Percentiles rank a stretch among this genome's conserved stretches.
phyloP scores from a whole-genome alignment of 2,888 invertebrate species.

The Trissolcus brochymenae region DNA sequence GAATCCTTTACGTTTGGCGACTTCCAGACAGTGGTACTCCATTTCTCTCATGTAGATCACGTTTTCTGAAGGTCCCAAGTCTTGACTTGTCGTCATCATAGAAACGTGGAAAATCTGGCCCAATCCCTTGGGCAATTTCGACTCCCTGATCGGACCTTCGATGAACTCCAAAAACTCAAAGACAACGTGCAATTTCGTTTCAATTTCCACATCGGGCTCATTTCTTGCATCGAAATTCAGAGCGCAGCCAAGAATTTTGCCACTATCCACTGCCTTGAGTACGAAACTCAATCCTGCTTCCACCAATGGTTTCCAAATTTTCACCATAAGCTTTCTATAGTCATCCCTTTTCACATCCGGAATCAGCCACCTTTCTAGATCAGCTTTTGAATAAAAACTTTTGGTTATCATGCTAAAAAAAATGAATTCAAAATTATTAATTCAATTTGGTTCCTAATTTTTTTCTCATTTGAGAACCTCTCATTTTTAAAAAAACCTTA shows the following conservation, averaged over 20 bases:
- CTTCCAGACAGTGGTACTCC: conserved; percentile 84
- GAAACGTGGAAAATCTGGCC: conserved; percentile 88
- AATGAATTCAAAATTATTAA: neutral
- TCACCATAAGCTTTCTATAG: conserved; percentile 83
- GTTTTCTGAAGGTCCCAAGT: conserved; percentile 84
- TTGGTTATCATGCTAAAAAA: conserved; percentile 85
- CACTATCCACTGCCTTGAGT: conserved; percentile 78
- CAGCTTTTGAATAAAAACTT: conserved; percentile 91
- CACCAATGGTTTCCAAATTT: conserved; percentile 84
- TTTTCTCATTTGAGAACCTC: too few species aligned
- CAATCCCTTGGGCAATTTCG: conserved; percentile 80
- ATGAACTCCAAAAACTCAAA: conserved; percentile 88
- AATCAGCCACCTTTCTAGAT: conserved; percentile 87
- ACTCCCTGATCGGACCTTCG: conserved; percentile 84
- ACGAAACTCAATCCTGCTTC: conserved; percentile 86
- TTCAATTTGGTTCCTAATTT: too few species aligned
- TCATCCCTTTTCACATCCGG: conserved; percentile 83
- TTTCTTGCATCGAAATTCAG: conserved; percentile 89
- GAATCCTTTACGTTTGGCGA: conserved; percentile 83
- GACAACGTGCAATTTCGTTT: conserved; percentile 83
- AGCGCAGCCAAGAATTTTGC: conserved; percentile 82
- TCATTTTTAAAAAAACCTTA: conserved; percentile 80
- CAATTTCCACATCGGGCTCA: conserved; percentile 85
- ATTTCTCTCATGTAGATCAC: conserved; percentile 87
- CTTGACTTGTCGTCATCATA: conserved; percentile 89